Evolutionary conservation across 2,888 invertebrate genomes (phyloP), one percentile per base, ranked within the genome.

Genomic region (Patella pellucida): DNA sequence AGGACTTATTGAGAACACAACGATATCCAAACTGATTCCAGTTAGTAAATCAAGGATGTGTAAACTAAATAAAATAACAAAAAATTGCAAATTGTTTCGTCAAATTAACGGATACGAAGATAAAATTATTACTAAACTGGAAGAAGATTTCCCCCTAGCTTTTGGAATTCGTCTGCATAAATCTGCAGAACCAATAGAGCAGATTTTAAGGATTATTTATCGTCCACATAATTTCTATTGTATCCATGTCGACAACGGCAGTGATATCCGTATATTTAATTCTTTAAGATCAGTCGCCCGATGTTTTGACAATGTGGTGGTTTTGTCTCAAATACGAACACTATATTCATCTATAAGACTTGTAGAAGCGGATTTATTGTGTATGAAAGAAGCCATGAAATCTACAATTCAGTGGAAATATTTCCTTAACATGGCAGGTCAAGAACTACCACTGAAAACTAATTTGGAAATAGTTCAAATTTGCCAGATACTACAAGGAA

Each of bases 371-470:
- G 86, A 86, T 67, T 51, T 86, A 51, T 76, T 79, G 70, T 85
- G 84, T 68, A 83, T 85, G 82, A 73, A 77, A n/a, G 72, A 56
- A 19, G 71, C 81, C 16, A 41, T 78, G 31, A 76, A 70, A 19
- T 76, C 83, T 9, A 69, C 73, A 7, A 72, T 79, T 11, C 82
- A 80, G 51, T 91, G 90, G 89, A 87, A 86, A 73, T 91, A 91
- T 77, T 87, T 87, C 76, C 87, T 91, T 52, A 91, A 91, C 72
- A 83, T 90, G 9, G 86, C 89, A 0, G 89, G 88, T 3, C 86
- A 88, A 68, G 89, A 90, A 75, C 85, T 90, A 72, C 89, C 90
- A 50, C 76, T 89, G 50, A 86, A 85, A 71, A 90, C 90, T 7
- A 90, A 90, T 78, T 77, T 83, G 4, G 89, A 91, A 77, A 78